Evolutionary conservation across 2,113 vertebrate genomes (phyloP).

Genomic region (Grammatotria lemairii): DNA sequence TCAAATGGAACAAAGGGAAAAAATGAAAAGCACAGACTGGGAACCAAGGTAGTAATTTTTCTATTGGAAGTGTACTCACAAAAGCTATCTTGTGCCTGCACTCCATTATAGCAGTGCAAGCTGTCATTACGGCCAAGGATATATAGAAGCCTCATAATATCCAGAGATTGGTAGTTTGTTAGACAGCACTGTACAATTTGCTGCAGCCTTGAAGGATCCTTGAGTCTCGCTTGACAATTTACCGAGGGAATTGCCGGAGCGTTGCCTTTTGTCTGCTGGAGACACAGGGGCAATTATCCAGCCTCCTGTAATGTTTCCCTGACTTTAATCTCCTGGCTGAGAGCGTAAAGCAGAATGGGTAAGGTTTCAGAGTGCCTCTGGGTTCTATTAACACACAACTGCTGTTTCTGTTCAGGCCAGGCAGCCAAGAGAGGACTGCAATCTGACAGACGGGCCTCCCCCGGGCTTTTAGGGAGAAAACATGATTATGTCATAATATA

Average conservation of each 20-base stretch:
- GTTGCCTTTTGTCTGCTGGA: conserved; percentile 70
- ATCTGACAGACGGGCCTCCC: conserved; percentile 70
- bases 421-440: conserved; percentile 52
- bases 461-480: conserved; percentile 70
- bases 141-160: conserved; percentile 73
- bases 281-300: conserved; percentile 73
- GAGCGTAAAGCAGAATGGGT: conserved; percentile 70
- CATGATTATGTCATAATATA: conserved; percentile 78
- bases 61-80: conserved; percentile 60
- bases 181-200: conserved; percentile 76
- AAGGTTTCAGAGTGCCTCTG: conserved; percentile 74
- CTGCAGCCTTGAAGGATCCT: conserved; percentile 71
- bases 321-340: conserved; percentile 75
- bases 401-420: conserved; percentile 66
- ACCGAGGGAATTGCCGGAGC: conserved; percentile 73
- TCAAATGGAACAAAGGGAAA: conserved; percentile 48
- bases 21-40: conserved; percentile 23
- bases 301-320: conserved; percentile 75
- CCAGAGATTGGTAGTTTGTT: conserved; percentile 75
- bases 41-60: conserved; percentile 54
- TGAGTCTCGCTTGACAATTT: conserved; percentile 67
- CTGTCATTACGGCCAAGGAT: conserved; percentile 67
- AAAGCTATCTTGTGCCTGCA: conserved; percentile 62
- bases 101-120: conserved; percentile 66
- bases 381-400: conserved; percentile 76